These are phyloP conservation scores for Phalanger gymnotis DNA, from an alignment of 2,797 vertebrate genomes.

Conservation along the genomic window DNA sequence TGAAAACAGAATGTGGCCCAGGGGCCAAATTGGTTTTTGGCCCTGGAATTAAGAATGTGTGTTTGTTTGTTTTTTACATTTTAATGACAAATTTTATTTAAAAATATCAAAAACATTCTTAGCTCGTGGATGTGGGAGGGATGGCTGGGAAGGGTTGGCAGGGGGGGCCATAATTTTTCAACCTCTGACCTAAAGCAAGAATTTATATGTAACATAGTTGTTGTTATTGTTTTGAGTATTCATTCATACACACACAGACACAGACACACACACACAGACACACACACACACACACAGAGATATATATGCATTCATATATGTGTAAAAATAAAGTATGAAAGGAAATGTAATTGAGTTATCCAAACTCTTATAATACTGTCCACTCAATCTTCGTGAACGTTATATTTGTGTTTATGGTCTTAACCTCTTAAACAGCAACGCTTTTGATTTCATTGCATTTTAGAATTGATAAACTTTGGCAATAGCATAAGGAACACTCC, in stretches of 20 bases:
- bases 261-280: no score
- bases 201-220: not conserved
- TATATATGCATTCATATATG: not conserved
- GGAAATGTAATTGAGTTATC: not conserved
- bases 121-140: not conserved
- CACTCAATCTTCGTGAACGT: not conserved
- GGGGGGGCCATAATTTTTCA: not conserved
- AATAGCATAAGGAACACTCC: not conserved
- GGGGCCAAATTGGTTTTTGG: not conserved
- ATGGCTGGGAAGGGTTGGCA: not conserved
- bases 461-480: not conserved
- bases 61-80: conserved; percentile 41
- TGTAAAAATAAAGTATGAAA: not conserved
- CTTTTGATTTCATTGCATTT: not conserved
- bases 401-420: not conserved
- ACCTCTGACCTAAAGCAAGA: not conserved
- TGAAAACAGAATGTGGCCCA: not conserved
- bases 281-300: no score
- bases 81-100: conserved; percentile 1
- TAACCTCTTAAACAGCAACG: not conserved
- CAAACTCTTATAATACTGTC: conserved; percentile 7
- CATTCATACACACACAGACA: no score
- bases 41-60: not conserved
- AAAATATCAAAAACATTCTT: not conserved
- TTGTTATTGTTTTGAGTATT: not conserved